Percentiles rank a stretch among this genome's conserved stretches.
phyloP scores from a whole-genome alignment of 2,113 vertebrate genomes.

The Melozone crissalis region DNA sequence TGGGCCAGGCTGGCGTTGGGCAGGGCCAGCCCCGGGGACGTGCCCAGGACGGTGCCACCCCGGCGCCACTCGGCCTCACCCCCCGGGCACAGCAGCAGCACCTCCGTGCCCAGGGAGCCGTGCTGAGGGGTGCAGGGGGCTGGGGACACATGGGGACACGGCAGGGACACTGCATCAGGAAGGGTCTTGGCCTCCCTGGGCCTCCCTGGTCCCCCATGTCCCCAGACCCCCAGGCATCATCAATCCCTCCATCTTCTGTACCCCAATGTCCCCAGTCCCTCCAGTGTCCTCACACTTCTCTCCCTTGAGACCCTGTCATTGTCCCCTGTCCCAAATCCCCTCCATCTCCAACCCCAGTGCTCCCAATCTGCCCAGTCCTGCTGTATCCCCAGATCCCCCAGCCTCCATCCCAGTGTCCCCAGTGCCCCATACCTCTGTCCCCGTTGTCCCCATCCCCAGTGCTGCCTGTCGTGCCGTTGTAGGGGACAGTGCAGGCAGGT shows the following conservation, averaged over 20 bases:
- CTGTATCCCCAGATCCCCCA: neutral
- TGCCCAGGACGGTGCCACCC: neutral
- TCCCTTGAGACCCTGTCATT: neutral
- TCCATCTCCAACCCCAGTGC: neutral
- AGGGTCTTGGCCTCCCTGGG: neutral
- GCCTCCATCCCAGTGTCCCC: neutral
- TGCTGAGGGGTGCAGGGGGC: neutral
- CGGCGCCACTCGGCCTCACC: neutral
- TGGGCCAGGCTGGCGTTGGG: slow-evolving; percentile 15
- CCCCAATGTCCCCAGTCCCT: neutral
- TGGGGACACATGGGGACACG: neutral
- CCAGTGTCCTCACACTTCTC: neutral
- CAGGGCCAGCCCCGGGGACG: neutral
- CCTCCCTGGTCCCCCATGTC: no score
- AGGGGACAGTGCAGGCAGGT: neutral
- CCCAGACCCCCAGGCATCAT: neutral
- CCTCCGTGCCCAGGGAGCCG: neutral
- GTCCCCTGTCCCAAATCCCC: neutral
- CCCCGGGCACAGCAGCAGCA: neutral
- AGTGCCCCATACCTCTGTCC: neutral
- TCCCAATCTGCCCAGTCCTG: neutral
- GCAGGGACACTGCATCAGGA: neutral
- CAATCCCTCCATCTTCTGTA: neutral
- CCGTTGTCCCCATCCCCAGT: neutral
- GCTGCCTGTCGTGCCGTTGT: accelerated